Percentiles rank a stretch among this genome's conserved stretches.
Conservation (phyloP, 1,140 invertebrate species). For the Andricus grossulariae region DNA sequence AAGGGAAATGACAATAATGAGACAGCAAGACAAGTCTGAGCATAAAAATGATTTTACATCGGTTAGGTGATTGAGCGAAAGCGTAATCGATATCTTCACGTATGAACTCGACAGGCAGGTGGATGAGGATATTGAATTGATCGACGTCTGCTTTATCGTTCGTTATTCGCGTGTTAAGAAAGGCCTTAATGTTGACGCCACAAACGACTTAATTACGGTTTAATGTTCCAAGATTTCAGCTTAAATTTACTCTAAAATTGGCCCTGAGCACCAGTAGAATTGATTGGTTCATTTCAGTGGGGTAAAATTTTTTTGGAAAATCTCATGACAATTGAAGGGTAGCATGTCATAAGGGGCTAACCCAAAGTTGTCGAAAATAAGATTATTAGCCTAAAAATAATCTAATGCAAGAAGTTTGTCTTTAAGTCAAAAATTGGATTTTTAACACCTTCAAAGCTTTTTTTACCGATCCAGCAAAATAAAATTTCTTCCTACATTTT, state of each 20-base stretch:
- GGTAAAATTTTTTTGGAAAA: too few species aligned
- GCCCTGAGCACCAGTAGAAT: too few species aligned
- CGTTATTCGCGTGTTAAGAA: constrained; percentile 5
- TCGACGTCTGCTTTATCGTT: not conserved
- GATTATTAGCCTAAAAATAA: too few species aligned
- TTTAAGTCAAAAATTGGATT: too few species aligned
- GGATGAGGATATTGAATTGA: constrained; percentile 16
- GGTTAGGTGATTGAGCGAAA: constrained; percentile 9
- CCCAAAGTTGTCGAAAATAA: too few species aligned
- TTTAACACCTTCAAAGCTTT: too few species aligned
- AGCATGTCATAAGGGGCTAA: too few species aligned
- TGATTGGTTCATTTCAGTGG: too few species aligned
- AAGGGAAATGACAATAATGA: constrained; percentile 24
- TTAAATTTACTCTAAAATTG: not conserved
- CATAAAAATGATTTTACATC: constrained; percentile 27
- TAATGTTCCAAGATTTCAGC: constrained; percentile 9
- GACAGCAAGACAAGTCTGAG: constrained; percentile 16
- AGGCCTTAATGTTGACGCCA: constrained; percentile 18
- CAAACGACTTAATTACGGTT: constrained; percentile 16
- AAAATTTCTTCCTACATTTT: too few species aligned
- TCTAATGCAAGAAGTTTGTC: too few species aligned
- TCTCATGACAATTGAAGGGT: too few species aligned
- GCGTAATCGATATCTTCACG: constrained; percentile 10
- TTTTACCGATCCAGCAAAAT: too few species aligned
- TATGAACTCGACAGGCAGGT: constrained; percentile 12